Evolutionary conservation across 1,140 invertebrate genomes (phyloP).

Genomic region (Drosophila pachea): DNA sequence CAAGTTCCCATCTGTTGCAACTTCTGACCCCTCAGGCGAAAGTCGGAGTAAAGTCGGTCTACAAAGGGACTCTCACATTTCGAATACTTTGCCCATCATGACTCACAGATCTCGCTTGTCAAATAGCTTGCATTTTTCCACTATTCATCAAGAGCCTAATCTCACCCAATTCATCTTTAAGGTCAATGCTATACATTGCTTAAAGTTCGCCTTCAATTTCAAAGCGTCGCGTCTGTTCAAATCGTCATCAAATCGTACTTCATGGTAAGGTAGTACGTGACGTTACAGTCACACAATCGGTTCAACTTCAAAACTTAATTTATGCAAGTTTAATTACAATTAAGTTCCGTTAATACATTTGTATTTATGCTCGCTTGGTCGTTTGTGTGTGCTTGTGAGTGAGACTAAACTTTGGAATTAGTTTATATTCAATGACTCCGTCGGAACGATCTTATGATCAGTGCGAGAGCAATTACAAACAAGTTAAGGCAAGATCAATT

Average conservation of each 20-base stretch:
- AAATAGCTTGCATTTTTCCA: not conserved
- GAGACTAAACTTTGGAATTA: slow-evolving; percentile 51
- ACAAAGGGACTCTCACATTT: slow-evolving; percentile 1
- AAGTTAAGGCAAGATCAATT: slow-evolving; percentile 38
- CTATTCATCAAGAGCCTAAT: slow-evolving; percentile 11
- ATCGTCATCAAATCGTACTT: slow-evolving; percentile 43
- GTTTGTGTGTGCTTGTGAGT: not conserved
- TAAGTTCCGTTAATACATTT: slow-evolving; percentile 55
- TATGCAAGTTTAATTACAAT: slow-evolving; percentile 70
- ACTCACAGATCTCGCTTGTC: not conserved
- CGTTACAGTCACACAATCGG: slow-evolving; percentile 50
- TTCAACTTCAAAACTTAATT: slow-evolving; percentile 61
- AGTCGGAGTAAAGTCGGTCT: slow-evolving; percentile 6
- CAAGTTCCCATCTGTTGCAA: not conserved
- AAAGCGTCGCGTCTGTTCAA: slow-evolving; percentile 16
- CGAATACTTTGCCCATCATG: not conserved
- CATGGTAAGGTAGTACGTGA: slow-evolving; percentile 72
- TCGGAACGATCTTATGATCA: slow-evolving; percentile 38
- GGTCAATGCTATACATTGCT: slow-evolving; percentile 37
- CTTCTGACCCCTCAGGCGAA: slow-evolving; percentile 4
- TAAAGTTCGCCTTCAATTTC: slow-evolving; percentile 38
- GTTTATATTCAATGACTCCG: slow-evolving; percentile 53
- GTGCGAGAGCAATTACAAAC: slow-evolving; percentile 37
- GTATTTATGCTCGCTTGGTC: not conserved
- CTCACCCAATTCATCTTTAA: slow-evolving; percentile 46